Evolutionary conservation across 1,140 invertebrate species (phyloP).

Genomic region (Brachionus rubens): DNA sequence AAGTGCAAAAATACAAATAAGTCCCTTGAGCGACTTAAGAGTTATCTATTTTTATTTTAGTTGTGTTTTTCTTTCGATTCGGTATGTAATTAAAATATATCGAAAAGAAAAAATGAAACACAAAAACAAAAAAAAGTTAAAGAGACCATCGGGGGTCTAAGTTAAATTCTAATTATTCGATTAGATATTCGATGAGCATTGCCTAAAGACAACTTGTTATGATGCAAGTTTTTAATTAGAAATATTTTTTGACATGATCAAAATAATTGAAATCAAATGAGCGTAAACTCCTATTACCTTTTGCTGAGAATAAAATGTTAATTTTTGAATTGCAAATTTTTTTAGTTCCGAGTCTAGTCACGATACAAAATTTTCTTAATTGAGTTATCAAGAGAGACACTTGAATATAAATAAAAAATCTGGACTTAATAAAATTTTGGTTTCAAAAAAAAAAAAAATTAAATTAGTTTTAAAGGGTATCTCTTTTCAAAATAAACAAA

Average conservation of each 20-base stretch:
- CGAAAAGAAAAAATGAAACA: background rate
- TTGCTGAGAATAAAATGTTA: no score
- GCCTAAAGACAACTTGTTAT: background rate
- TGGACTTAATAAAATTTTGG: no score
- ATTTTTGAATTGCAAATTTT: no score
- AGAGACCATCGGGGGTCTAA: background rate
- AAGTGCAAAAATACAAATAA: constrained; percentile 22
- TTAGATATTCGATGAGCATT: constrained; percentile 10
- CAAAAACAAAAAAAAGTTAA: background rate
- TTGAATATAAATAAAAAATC: constrained; percentile 1
- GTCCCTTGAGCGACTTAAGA: constrained; percentile 26
- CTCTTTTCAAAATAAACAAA: constrained; percentile 18
- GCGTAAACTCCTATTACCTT: background rate
- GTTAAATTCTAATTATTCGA: constrained; percentile 4
- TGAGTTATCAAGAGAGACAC: no score
- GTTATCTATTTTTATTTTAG: constrained; percentile 16
- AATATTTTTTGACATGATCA: constrained; percentile 21
- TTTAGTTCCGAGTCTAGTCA: no score
- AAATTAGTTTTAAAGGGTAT: constrained; percentile 15
- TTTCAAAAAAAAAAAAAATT: background rate
- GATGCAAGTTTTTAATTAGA: no score
- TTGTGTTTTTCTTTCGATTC: background rate
- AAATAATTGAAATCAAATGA: constrained; percentile 32
- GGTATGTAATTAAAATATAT: background rate
- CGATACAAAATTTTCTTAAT: constrained; percentile 14